These are phyloP conservation scores for Eidolon helvum DNA, from an alignment of 2,113 vertebrate genomes.

Conservation along the genomic window DNA sequence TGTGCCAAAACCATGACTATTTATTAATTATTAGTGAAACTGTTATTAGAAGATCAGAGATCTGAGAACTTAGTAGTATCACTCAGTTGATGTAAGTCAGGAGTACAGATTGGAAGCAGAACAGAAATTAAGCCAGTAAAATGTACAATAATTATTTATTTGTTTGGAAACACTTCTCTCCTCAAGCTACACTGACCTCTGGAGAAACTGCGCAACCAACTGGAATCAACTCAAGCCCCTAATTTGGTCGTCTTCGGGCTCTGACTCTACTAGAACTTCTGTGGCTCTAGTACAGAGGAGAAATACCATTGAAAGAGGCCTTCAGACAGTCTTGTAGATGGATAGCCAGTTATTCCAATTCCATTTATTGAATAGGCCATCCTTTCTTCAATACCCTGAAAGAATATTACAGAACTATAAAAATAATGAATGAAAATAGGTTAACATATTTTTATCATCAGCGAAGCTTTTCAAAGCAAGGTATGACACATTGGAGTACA, in stretches of 20 bases:
- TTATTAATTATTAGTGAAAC: not conserved
- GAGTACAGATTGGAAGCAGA: not conserved
- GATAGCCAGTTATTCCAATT: not conserved
- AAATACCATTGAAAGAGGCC: not conserved
- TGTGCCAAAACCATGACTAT: not conserved
- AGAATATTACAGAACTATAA: not conserved
- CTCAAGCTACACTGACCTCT: not conserved
- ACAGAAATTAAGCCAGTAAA: not conserved
- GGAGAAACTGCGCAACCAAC: not conserved
- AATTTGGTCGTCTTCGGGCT: not conserved
- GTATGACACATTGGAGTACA: not conserved
- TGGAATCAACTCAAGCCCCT: not conserved
- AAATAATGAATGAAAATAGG: not conserved
- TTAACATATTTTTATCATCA: not conserved
- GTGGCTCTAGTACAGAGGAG: not conserved
- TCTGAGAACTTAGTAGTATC: not conserved
- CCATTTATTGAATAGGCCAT: not conserved
- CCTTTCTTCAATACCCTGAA: not conserved
- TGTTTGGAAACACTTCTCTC: not conserved
- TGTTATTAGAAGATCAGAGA: not conserved
- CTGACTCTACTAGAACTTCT: not conserved
- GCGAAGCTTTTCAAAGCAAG: conserved; percentile 3
- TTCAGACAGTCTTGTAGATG: not conserved
- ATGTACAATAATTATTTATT: not conserved
- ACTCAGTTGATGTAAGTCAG: not conserved